Conservation (phyloP, 2,797 vertebrate species). For the Apogon hyalosoma region DNA sequence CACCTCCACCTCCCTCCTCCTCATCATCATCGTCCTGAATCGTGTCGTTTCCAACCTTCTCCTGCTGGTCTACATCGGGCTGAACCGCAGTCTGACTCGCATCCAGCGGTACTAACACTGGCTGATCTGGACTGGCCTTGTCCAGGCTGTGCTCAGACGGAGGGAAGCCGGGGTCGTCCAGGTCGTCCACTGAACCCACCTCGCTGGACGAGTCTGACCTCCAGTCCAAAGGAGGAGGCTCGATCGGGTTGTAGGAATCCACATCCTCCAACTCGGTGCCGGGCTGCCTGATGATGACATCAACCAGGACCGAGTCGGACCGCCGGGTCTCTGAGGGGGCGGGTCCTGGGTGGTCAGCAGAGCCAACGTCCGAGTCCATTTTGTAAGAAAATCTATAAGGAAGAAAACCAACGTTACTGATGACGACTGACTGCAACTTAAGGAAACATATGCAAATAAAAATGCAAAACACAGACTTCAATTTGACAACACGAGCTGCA, state of each 20-base stretch:
- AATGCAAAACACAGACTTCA: no score
- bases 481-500: no score
- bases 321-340: slow-evolving; percentile 7
- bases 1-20: slow-evolving; percentile 3
- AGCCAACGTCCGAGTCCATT: slow-evolving; percentile 63
- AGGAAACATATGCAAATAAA: no score
- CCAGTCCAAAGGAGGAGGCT: slow-evolving; percentile 88
- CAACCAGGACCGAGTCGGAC: not conserved
- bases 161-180: slow-evolving; percentile 66
- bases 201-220: slow-evolving; percentile 85
- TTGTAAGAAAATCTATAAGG: slow-evolving; percentile 37
- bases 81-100: slow-evolving; percentile 12
- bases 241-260: slow-evolving; percentile 76
- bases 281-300: not conserved
- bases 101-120: slow-evolving; percentile 18
- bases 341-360: slow-evolving; percentile 28
- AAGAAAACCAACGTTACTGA: slow-evolving; percentile 14
- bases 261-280: slow-evolving; percentile 68
- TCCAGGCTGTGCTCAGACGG: slow-evolving; percentile 48
- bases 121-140: slow-evolving; percentile 29
- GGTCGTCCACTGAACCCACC: slow-evolving; percentile 57
- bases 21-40: slow-evolving; percentile 22
- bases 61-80: slow-evolving; percentile 19
- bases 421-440: not conserved
- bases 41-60: slow-evolving; percentile 10